Conservation (phyloP, 2,888 invertebrate species). For the Drosophila subsilvestris region DNA sequence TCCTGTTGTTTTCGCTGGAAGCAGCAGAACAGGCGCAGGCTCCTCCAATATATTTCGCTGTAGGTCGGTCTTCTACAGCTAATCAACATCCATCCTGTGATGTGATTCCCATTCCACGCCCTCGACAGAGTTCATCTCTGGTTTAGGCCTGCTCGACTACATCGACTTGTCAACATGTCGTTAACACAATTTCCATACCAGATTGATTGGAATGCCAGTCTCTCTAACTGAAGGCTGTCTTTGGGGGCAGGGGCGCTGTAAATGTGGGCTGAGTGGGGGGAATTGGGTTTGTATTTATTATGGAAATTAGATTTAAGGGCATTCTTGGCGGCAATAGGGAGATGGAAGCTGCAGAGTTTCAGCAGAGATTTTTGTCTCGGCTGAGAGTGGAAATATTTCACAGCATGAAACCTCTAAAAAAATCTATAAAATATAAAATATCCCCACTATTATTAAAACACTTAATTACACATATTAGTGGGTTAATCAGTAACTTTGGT, state of each 20-base stretch:
- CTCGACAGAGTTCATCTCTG: conserved; percentile 38
- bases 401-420: background rate
- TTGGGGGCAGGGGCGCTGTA: background rate
- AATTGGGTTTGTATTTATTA: background rate
- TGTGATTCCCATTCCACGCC: conserved; percentile 27
- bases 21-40: background rate
- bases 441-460: conserved; percentile 9
- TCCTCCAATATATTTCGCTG: conserved; percentile 33
- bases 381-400: background rate
- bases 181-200: conserved; percentile 79
- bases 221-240: conserved; percentile 24
- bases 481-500: conserved; percentile 49
- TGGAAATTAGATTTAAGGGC: background rate
- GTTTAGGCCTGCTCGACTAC: conserved; percentile 69
- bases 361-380: background rate
- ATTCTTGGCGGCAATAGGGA: background rate
- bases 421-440: background rate
- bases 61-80: conserved; percentile 32
- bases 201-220: conserved; percentile 40
- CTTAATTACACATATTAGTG: conserved; percentile 45
- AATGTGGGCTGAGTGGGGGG: background rate
- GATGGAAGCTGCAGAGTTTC: background rate
- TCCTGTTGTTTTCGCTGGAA: conserved; percentile 58
- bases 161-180: conserved; percentile 81
- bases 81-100: conserved; percentile 55